phyloP scores from a whole-genome alignment of 2,797 vertebrate genomes.

The Darevskia mixta region DNA sequence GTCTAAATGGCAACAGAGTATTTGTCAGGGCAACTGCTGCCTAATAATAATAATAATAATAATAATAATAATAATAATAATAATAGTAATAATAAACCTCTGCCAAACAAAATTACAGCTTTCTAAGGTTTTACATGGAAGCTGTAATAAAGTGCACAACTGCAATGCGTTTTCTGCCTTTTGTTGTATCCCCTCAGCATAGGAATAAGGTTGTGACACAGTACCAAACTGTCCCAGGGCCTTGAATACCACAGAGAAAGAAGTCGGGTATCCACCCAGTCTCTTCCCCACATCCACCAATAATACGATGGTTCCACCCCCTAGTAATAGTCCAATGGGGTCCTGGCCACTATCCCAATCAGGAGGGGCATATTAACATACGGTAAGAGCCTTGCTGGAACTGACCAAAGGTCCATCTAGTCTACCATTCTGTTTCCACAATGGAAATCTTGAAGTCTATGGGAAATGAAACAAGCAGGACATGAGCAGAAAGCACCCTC shows the following conservation, averaged over 20 bases:
- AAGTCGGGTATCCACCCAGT: neutral
- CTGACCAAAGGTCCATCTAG: too few relatives aligned
- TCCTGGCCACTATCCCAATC: neutral
- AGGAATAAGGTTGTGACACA: too few relatives aligned
- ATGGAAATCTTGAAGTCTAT: too few relatives aligned
- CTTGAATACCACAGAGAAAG: neutral
- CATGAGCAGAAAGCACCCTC: too few relatives aligned
- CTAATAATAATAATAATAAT: neutral
- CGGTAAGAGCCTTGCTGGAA: too few relatives aligned
- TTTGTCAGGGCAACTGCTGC: neutral
- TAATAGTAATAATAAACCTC: neutral
- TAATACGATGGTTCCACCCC: neutral
- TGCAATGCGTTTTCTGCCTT: neutral
- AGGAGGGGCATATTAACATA: too few relatives aligned
- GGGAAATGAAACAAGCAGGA: too few relatives aligned
- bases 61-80: neutral
- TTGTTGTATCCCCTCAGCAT: neutral
- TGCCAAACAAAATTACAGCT: neutral
- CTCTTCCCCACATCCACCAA: neutral
- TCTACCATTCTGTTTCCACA: too few relatives aligned
- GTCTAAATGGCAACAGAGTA: neutral
- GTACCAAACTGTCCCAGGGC: neutral
- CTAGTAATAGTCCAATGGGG: neutral
- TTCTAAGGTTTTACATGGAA: neutral
- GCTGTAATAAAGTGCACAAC: neutral